Evolutionary conservation across 30 jellyfish, hydroid and myxozoan species (phyloP).

Genomic region (Haliclystus octoradiatus): DNA sequence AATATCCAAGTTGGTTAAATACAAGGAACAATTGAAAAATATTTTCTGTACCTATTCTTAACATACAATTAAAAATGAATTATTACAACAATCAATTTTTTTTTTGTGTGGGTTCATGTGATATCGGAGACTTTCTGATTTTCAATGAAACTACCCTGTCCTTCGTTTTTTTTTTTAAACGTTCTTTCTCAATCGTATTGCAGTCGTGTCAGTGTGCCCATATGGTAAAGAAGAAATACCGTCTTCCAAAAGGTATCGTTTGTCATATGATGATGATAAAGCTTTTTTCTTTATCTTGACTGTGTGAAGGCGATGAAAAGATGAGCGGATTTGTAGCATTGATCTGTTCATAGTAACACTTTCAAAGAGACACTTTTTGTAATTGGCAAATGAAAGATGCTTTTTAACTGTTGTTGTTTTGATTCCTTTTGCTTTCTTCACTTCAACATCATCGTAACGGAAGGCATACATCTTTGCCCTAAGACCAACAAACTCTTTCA

Average conservation of each 20-base stretch:
- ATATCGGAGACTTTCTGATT: not conserved
- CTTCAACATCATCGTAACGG: not conserved
- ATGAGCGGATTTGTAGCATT: not conserved
- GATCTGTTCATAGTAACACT: not conserved
- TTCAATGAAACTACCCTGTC: too few relatives aligned
- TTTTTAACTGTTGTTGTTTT: not conserved
- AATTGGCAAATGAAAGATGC: not conserved
- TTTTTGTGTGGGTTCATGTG: too few relatives aligned
- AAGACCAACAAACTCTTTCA: not conserved
- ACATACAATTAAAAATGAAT: too few relatives aligned
- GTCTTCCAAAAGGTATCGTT: not conserved
- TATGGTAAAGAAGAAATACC: not conserved
- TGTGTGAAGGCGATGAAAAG: not conserved
- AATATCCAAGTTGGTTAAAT: too few relatives aligned
- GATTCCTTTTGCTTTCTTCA: not conserved
- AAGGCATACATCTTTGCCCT: not conserved
- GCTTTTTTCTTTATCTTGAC: not conserved
- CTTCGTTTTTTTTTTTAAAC: not conserved
- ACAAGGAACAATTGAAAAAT: too few relatives aligned
- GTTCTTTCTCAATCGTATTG: not conserved
- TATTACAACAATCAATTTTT: too few relatives aligned
- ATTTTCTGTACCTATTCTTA: too few relatives aligned
- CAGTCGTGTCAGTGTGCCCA: not conserved
- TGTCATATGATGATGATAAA: not conserved
- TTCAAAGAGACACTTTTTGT: not conserved